Evolutionary conservation across 30 jellyfish, hydroid and myxozoan species (phyloP), one percentile per base, ranked within the genome.

Genomic region (Clytia hemisphaerica): DNA sequence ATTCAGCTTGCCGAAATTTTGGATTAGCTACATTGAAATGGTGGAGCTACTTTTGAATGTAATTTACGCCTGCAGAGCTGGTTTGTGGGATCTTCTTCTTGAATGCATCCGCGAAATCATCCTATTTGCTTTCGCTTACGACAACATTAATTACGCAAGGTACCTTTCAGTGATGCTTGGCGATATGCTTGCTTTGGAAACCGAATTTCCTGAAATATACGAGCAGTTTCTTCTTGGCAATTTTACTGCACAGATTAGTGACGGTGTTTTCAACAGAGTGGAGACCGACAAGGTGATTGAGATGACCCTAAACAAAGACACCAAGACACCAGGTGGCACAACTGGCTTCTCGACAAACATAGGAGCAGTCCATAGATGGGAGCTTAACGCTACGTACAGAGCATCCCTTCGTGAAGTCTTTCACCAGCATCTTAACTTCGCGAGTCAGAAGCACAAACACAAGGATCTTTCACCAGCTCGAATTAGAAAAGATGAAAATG

Each of bases 91-190:
- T n/a, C 53, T 40, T 40, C 53, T 40, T 40, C 16, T 51, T 7
- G 66, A 51, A 51, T 51, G 66, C 66, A 51, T 51, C 32, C 66
- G 32, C 21, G 66, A 51, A 24, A 9, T 51, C 21, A 51, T 51
- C 12, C 66, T 27, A 51, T 51, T 51, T 51, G 66, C 66, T 27
- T 51, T 9, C 32, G 66, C 66, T 7, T 51, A 51, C n/a, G n/a
- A n/a, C n/a, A n/a, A n/a, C n/a, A n/a, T n/a, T n/a, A n/a, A n/a
- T n/a, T n/a, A n/a, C n/a, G 30, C 66, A 10, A 51, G 66, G 21
- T 51, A 51, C 28, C 66, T 51, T 7, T 51, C 66, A 7, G 66
- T 51, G 21, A 51, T 51, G 32, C 66, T 51, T 51, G 66, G 66
- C 21, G 66, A 51, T 27, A 51, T 51, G 66, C 66, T 51, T 14